Evolutionary conservation across 2,797 vertebrate genomes (phyloP).

Genomic region (Buphagus erythrorhynchus): DNA sequence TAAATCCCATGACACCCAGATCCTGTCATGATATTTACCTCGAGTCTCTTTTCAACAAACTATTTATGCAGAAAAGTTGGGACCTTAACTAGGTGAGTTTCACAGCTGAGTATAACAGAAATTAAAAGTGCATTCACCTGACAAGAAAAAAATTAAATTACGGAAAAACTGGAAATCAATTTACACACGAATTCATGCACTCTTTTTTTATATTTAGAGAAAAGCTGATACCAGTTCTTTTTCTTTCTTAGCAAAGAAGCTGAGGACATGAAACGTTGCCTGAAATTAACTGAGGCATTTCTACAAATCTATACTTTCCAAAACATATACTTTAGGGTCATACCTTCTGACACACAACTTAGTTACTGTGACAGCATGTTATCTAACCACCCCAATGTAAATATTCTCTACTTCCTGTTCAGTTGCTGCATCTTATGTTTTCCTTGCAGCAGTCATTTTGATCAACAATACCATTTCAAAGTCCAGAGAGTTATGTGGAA

Average conservation of each 20-base stretch:
- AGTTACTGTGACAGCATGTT: neutral
- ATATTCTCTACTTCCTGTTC: constrained; percentile 19
- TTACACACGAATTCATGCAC: neutral
- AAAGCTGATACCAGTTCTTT: accelerated
- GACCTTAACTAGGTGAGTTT: constrained; percentile 17
- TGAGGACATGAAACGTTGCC: accelerated
- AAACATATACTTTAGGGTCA: neutral
- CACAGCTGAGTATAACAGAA: neutral
- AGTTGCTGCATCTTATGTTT: neutral
- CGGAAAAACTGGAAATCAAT: neutral
- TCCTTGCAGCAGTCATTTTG: neutral
- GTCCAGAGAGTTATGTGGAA: neutral
- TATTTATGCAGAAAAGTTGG: neutral
- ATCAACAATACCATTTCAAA: constrained; percentile 17
- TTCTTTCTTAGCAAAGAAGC: neutral
- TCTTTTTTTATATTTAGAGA: neutral
- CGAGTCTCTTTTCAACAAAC: neutral
- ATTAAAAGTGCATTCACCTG: neutral
- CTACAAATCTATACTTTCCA: neutral
- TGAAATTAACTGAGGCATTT: neutral
- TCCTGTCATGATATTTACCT: neutral
- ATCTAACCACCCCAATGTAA: neutral
- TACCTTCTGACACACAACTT: neutral
- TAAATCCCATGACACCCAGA: neutral
- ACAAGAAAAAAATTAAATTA: neutral